Evolutionary conservation across 2,113 vertebrate species (phyloP).

Genomic region (Dromas ardeola): DNA sequence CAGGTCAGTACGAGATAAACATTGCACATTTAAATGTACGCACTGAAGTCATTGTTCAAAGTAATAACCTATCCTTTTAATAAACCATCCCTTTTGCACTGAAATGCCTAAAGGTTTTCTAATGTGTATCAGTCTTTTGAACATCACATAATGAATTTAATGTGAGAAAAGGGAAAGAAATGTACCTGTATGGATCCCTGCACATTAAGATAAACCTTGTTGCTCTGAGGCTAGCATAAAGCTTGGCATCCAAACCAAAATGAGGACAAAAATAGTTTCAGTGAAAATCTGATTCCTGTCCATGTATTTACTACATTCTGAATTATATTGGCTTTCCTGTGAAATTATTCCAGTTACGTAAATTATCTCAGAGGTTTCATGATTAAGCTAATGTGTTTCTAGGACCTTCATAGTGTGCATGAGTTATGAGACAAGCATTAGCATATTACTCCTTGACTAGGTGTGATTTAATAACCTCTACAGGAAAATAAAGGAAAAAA

Average conservation of each 20-base stretch:
- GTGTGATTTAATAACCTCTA: not conserved
- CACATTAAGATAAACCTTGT: slow-evolving; percentile 46
- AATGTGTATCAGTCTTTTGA: slow-evolving; percentile 41
- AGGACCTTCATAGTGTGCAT: not conserved
- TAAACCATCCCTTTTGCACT: slow-evolving; percentile 31
- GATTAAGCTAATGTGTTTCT: not conserved
- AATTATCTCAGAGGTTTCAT: not conserved
- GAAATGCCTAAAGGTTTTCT: slow-evolving; percentile 47
- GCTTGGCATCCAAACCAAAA: not conserved
- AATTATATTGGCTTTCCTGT: not conserved
- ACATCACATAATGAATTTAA: slow-evolving; percentile 19
- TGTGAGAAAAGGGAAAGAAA: slow-evolving; percentile 30
- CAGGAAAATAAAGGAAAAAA: not conserved
- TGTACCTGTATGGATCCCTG: not conserved
- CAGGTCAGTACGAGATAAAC: slow-evolving; percentile 12
- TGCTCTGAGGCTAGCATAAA: slow-evolving; percentile 21
- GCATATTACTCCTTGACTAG: not conserved
- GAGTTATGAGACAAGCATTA: not conserved
- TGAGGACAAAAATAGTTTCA: not conserved
- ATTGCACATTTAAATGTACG: not conserved
- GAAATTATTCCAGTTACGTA: not conserved
- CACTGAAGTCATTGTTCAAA: slow-evolving; percentile 17
- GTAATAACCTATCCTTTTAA: slow-evolving; percentile 53
- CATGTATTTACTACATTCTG: not conserved
- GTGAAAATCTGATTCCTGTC: not conserved